These are phyloP conservation scores for Ectemnius lituratus DNA, from an alignment of 2,888 invertebrate genomes.

Conservation along the genomic window DNA sequence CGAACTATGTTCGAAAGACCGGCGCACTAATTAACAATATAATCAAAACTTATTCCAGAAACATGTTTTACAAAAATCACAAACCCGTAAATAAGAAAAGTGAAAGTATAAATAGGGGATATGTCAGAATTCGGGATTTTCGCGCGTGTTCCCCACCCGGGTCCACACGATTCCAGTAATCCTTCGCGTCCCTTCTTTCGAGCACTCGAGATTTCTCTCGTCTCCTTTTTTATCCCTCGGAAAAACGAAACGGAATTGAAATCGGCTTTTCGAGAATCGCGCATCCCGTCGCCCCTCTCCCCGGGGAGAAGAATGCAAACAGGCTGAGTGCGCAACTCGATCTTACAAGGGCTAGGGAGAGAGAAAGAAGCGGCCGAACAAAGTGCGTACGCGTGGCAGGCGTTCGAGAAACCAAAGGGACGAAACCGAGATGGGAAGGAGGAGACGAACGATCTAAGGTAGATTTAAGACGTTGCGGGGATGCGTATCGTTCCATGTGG, in stretches of 20 bases:
- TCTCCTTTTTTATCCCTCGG: constrained; percentile 35
- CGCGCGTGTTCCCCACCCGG: constrained; percentile 63
- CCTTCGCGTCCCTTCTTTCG: constrained; percentile 53
- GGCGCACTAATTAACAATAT: no score
- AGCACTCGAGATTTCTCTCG: constrained; percentile 66
- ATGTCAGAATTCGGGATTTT: constrained; percentile 63
- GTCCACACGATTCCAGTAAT: constrained; percentile 64
- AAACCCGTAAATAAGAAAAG: no score
- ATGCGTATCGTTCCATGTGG: constrained; percentile 22
- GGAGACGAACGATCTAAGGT: constrained; percentile 20
- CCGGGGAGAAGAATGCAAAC: constrained; percentile 74
- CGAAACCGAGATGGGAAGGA: constrained; percentile 13
- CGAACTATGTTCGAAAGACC: no score
- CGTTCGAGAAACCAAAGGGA: constrained; percentile 10
- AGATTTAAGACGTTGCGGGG: constrained; percentile 36
- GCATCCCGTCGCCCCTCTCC: constrained; percentile 60
- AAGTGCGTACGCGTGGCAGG: constrained; percentile 41
- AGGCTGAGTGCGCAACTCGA: constrained; percentile 55
- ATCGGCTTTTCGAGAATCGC: constrained; percentile 76
- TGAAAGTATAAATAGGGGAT: constrained; percentile 36
- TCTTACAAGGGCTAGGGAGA: constrained; percentile 20
- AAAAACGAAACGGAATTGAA: constrained; percentile 74
- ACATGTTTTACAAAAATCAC: no score
- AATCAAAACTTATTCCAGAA: no score
- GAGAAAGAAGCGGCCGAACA: constrained; percentile 40